Evolutionary conservation across 2,797 vertebrate genomes (phyloP), one percentile per base, ranked within the genome.

Genomic region (Miopithecus talapoin): DNA sequence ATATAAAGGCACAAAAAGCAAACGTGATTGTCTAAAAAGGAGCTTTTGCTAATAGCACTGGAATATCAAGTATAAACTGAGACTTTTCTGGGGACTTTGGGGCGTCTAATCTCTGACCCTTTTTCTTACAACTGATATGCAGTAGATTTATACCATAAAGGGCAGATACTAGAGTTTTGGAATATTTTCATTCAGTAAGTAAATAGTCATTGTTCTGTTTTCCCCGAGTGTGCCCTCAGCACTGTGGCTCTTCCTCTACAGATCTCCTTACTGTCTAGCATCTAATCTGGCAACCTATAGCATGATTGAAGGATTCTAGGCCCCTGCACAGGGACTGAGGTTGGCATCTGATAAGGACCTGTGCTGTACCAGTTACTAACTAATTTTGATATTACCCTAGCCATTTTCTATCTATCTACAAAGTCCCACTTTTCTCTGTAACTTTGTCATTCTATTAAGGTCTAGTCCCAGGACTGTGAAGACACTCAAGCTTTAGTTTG

Each of bases 181-280:
- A 95, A 28, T 94, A 59, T 87, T 89, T 85, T 55, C 43, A 88
- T 50, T 61, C 68, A 94, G 13, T 59, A 81, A 91, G 53, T 68
- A 50, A 61, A 36, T 41, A 95, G 24, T 28, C 19, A 17, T 41
- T 43, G 19, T 61, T 21, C 46, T 68, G 41, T 7, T 83, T n/a
- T 13, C 30, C 36, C 50, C 46, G 4, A 57, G 36, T 48, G 16
- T 8, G 53, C 5, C 17, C 4, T 85, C 28, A 59, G 5, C 2
- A n/a, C 17, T 41, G 10, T 17, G 41, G 12, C 10, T 50, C 26
- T n/a, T 46, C 5, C 36, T 3, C 5, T 46, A 17, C 13, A 84
- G 36, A 41, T 28, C 19, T 84, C 8, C 46, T 28, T 64, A 22
- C 30, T 33, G 36, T 88, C n/a, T n/a, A 79, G n/a, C 46, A 74